Percentiles rank a stretch among this genome's conserved stretches.
These are phyloP conservation scores for Acrocephalus scirpaceus DNA, from an alignment of 2,797 vertebrate species.

Conservation along the genomic window DNA sequence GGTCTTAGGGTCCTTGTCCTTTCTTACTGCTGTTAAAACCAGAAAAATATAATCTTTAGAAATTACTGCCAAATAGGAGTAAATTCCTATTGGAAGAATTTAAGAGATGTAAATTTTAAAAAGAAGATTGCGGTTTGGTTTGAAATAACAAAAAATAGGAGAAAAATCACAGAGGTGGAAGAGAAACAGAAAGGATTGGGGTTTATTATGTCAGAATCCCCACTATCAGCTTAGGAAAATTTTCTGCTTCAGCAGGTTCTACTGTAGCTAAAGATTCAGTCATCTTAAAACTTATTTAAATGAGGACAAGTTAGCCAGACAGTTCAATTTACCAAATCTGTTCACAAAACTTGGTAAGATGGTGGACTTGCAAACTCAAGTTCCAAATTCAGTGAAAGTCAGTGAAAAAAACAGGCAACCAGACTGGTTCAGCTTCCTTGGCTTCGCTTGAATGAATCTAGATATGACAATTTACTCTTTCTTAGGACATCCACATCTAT, in stretches of 20 bases:
- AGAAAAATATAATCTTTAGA: background rate
- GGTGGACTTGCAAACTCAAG: background rate
- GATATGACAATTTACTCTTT: background rate
- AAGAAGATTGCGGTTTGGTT: background rate
- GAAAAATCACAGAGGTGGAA: background rate
- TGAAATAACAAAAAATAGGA: background rate
- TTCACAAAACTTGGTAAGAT: background rate
- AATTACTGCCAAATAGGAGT: background rate
- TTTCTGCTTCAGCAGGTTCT: background rate
- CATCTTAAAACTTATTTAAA: background rate
- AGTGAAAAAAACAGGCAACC: background rate
- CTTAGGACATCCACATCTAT: background rate
- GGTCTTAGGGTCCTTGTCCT: conserved; percentile 26
- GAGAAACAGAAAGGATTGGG: background rate
- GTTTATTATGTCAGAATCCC: background rate
- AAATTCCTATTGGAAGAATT: background rate
- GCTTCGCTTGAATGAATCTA: background rate
- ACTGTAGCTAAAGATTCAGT: background rate
- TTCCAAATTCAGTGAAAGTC: background rate
- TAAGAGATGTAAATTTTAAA: background rate
- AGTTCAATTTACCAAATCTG: background rate
- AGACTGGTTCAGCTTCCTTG: background rate
- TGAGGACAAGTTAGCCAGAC: background rate
- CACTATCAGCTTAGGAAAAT: background rate
- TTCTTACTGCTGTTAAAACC: conserved; percentile 11